Conservation (phyloP, 2,113 vertebrate species). For the Bombycilla garrulus region DNA sequence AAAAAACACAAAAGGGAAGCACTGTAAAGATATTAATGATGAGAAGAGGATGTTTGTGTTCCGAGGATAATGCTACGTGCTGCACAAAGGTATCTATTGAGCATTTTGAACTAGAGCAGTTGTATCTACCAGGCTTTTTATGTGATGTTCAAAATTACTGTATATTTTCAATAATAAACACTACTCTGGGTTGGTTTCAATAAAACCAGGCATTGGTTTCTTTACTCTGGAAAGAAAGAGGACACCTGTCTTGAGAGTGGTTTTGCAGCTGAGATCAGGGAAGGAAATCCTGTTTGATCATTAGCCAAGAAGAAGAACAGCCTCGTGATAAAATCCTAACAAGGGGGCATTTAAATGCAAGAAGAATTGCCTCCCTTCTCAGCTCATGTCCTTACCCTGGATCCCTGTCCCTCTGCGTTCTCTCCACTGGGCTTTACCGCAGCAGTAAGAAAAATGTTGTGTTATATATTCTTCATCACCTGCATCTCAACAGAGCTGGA, state of each 20-base stretch:
- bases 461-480: neutral
- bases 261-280: neutral
- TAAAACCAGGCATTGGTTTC: neutral
- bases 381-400: neutral
- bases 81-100: constrained; percentile 18
- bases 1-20: constrained; percentile 1
- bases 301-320: neutral
- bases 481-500: neutral
- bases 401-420: neutral
- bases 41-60: neutral
- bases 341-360: neutral
- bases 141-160: constrained; percentile 65
- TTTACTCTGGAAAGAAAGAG: neutral
- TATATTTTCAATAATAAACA: constrained; percentile 75
- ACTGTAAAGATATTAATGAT: constrained; percentile 7
- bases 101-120: constrained; percentile 39
- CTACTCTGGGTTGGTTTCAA: constrained; percentile 65
- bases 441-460: neutral
- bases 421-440: neutral
- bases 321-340: neutral
- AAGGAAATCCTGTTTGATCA: neutral
- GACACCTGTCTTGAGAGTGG: neutral
- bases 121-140: constrained; percentile 62
- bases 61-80: neutral
- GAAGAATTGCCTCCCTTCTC: neutral